A percentile compares a stretch with the other conserved stretches of the same genome.
These are phyloP conservation scores for Pogonocherus hispidulus DNA, from an alignment of 2,888 invertebrate genomes.

Conservation along the genomic window DNA sequence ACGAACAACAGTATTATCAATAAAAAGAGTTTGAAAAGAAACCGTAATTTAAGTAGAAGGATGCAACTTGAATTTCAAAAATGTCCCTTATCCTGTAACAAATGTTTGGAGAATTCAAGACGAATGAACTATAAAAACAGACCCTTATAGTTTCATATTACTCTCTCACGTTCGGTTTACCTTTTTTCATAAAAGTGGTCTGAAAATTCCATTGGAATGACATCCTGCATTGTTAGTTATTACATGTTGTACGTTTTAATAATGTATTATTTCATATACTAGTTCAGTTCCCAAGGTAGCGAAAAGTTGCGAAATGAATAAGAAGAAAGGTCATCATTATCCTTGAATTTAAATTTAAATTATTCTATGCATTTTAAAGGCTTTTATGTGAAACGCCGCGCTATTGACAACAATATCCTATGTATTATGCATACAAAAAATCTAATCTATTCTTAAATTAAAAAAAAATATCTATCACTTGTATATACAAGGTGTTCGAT, in stretches of 20 bases:
- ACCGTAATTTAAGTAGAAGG: too few species aligned
- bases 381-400: conserved; percentile 11
- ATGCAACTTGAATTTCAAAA: too few species aligned
- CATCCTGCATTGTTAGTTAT: conserved; percentile 9
- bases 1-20: too few species aligned
- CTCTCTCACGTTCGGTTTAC: not conserved
- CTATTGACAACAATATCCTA: conserved; percentile 19
- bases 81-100: too few species aligned
- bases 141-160: not conserved
- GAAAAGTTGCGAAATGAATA: conserved; percentile 11
- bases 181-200: not conserved
- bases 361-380: conserved; percentile 20
- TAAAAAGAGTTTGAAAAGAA: too few species aligned
- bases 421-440: conserved; percentile 17
- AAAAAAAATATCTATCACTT: conserved; percentile 7
- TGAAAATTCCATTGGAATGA: conserved; percentile 2
- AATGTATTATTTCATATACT: conserved; percentile 8
- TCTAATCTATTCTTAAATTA: conserved; percentile 1
- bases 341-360: conserved; percentile 21
- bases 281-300: conserved; percentile 13
- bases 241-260: conserved; percentile 1
- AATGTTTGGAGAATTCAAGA: too few species aligned
- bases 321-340: conserved; percentile 21
- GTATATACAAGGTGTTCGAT: too few species aligned
- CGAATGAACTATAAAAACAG: not conserved